phyloP scores from a whole-genome alignment of 2,888 invertebrate genomes.

The Eristalinus aeneus region DNA sequence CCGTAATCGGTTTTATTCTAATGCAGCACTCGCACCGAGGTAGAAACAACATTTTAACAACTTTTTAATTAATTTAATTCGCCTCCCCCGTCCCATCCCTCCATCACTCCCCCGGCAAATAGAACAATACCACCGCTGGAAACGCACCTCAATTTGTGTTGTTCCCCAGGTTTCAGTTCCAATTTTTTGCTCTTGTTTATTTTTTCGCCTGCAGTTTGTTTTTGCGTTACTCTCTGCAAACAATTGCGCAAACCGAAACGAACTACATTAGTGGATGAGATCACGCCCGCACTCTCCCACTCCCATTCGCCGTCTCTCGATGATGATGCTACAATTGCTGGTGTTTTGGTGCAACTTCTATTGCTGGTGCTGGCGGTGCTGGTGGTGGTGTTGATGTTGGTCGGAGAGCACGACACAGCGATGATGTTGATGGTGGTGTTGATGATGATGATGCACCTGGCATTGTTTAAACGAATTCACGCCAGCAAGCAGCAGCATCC shows the following conservation, averaged over 20 bases:
- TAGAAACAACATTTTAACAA: constrained; percentile 42
- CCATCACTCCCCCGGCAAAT: constrained; percentile 18
- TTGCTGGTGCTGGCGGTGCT: neutral
- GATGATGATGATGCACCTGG: constrained; percentile 35
- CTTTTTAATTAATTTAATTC: constrained; percentile 63
- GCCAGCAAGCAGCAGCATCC: neutral
- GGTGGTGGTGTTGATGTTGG: neutral
- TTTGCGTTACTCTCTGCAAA: neutral
- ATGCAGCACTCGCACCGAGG: neutral
- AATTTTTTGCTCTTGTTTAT: neutral
- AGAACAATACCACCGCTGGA: constrained; percentile 44
- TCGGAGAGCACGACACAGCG: neutral
- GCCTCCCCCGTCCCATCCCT: neutral
- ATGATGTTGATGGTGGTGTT: neutral
- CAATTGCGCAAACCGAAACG: constrained; percentile 14
- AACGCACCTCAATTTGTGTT: constrained; percentile 34
- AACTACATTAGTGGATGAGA: constrained; percentile 40
- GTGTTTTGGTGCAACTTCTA: neutral
- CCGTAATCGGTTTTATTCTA: constrained; percentile 17
- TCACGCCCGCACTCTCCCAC: constrained; percentile 2
- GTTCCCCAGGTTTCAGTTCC: constrained; percentile 7
- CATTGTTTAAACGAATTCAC: constrained; percentile 19
- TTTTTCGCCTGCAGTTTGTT: neutral
- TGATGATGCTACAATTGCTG: neutral
- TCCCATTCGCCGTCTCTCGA: neutral